A percentile compares a stretch with the other conserved stretches of the same genome.
phyloP scores from a whole-genome alignment of 2,888 invertebrate species.

The Sarcophaga subvicina region DNA sequence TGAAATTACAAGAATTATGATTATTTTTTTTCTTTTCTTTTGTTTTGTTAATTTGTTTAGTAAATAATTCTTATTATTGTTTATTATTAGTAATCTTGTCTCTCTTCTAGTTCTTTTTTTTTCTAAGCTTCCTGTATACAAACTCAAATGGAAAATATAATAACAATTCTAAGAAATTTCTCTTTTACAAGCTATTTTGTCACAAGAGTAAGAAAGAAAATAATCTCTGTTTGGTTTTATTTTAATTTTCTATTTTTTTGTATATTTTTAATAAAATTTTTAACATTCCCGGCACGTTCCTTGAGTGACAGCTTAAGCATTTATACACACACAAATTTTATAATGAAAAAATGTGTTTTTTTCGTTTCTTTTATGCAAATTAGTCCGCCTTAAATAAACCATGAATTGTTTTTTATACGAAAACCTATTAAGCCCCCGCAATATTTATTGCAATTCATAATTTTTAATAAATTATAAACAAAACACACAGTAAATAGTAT shows the following conservation, averaged over 20 bases:
- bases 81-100: conserved; percentile 68
- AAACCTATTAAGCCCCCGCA: conserved; percentile 27
- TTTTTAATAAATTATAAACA: conserved; percentile 14
- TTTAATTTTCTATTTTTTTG: not conserved
- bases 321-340: not conserved
- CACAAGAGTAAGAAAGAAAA: conserved; percentile 10
- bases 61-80: conserved; percentile 56
- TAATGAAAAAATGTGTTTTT: not conserved
- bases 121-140: conserved; percentile 65
- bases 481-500: not conserved
- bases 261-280: conserved; percentile 42
- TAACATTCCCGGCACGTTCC: conserved; percentile 55
- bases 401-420: conserved; percentile 13
- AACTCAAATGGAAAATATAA: conserved; percentile 21
- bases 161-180: conserved; percentile 39
- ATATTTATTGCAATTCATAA: conserved; percentile 43
- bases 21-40: conserved; percentile 23
- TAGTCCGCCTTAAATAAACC: conserved; percentile 34
- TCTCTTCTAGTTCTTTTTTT: not conserved
- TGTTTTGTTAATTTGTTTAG: conserved; percentile 15
- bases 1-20: conserved; percentile 57
- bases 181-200: conserved; percentile 4
- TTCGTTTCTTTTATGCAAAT: conserved; percentile 55
- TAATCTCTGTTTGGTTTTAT: conserved; percentile 3
- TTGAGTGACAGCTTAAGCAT: conserved; percentile 34